phyloP scores from a whole-genome alignment of 2,797 vertebrate species.

The Coilia nasus region DNA sequence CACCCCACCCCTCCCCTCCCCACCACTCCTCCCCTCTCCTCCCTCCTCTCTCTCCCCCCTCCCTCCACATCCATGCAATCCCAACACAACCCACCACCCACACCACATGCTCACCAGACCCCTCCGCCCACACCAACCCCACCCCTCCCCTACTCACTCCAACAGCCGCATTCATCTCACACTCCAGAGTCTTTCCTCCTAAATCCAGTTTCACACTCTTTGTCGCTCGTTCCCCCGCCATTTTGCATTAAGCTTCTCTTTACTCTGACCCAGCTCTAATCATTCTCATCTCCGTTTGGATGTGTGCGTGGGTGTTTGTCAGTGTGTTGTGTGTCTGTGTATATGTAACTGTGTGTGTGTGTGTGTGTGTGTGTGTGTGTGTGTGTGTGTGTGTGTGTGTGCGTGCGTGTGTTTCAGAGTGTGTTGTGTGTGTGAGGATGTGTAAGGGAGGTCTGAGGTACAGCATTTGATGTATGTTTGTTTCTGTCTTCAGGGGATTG shows the following conservation, averaged over 20 bases:
- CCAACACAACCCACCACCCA: conserved; percentile 11
- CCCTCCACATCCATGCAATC: conserved; percentile 25
- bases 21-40: conserved; percentile 34
- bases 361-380: not conserved
- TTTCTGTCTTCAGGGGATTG: no score
- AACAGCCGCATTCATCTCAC: conserved; percentile 1
- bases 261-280: not conserved
- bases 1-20: conserved; percentile 6
- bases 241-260: not conserved
- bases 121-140: not conserved
- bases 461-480: no score
- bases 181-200: conserved; percentile 20
- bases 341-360: not conserved
- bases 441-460: no score
- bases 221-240: not conserved
- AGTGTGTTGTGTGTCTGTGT: not conserved
- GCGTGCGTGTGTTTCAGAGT: not conserved
- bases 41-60: conserved; percentile 29
- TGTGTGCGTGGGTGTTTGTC: not conserved
- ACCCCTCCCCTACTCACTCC: conserved; percentile 19
- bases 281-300: not conserved
- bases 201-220: conserved; percentile 19
- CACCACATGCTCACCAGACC: no score
- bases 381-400: not conserved
- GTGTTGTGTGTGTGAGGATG: not conserved